Percentiles rank a stretch among this genome's conserved stretches.
Evolutionary conservation across 2,888 invertebrate species (phyloP).

Genomic region (Drosophila algonquin): DNA sequence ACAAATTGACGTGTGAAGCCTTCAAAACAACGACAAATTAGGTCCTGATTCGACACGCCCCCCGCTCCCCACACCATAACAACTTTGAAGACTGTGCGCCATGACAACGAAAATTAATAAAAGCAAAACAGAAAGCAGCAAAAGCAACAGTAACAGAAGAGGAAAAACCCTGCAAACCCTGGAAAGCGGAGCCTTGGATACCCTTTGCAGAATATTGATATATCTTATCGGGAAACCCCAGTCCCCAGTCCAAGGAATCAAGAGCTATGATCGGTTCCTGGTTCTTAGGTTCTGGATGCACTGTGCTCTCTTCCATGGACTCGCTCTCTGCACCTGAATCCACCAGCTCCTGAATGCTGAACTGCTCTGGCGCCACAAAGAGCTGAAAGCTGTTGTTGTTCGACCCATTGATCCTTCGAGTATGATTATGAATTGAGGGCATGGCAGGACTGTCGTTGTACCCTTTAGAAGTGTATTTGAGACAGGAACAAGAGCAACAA

Average conservation of each 20-base stretch:
- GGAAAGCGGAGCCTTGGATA: background rate
- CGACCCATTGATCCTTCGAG: no score
- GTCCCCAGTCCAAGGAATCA: no score
- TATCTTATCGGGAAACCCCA: background rate
- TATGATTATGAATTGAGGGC: no score
- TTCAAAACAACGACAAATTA: constrained; percentile 47
- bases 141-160: constrained; percentile 1
- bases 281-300: no score
- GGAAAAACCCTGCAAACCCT: constrained; percentile 1
- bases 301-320: no score
- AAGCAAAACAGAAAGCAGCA: constrained; percentile 13
- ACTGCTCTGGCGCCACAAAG: no score
- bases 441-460: background rate
- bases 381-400: no score
- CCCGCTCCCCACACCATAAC: background rate
- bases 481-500: constrained; percentile 28
- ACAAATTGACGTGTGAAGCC: constrained; percentile 42
- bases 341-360: no score
- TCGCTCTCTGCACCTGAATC: no score
- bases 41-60: constrained; percentile 35
- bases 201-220: background rate
- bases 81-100: constrained; percentile 45
- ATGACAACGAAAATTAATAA: constrained; percentile 59
- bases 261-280: no score
- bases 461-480: background rate